Evolutionary conservation across 2,113 vertebrate species (phyloP), one percentile per base, ranked within the genome.

Genomic region (Pteruthius melanotis): DNA sequence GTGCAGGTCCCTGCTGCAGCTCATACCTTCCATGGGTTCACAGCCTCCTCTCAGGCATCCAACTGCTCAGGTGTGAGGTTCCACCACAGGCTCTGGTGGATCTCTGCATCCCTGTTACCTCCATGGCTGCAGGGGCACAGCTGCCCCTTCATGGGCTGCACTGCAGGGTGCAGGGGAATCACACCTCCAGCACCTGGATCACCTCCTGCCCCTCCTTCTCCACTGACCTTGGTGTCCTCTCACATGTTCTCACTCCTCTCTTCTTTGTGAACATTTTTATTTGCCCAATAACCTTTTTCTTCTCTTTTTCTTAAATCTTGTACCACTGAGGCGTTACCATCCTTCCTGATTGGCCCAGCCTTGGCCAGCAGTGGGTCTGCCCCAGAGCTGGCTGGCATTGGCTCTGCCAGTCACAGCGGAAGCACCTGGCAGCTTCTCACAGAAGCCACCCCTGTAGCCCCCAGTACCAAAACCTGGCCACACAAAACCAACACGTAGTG

Each of bases 321-420:
- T 59, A 7, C 5, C 23, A 17, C 15, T 14, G 10, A 31, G 52
- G 37, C 0, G 0, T 66, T 59, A 6, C 15, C 24, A 16, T 45
- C 23, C 6, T n/a, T 75, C 16, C 28, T 66, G 33, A 15, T 1
- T 21, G 24, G 13, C 45, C 37, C 28, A 16, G 52, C 28, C 52
- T 45, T n/a, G 45, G 19, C 45, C n/a, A 39, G 50, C 0, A 0
- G 27, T 7, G 2, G 0, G 1, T 44, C 60, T 24, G 4, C 17
- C 39, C 24, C 21, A 33, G 45, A n/a, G 19, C 15, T 0, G 0
- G 10, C 3, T 8, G 15, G 8, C 33, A 11, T 9, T 45, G 39
- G 19, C 39, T 53, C 39, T 75, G 24, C 28, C 21, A 14, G 16
- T 10, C 9, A 6, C 1, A 11, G 20, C 20, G 39, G 15, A 53